These are phyloP conservation scores for Dissostichus mawsoni DNA, from an alignment of 2,113 vertebrate genomes.

Conservation along the genomic window DNA sequence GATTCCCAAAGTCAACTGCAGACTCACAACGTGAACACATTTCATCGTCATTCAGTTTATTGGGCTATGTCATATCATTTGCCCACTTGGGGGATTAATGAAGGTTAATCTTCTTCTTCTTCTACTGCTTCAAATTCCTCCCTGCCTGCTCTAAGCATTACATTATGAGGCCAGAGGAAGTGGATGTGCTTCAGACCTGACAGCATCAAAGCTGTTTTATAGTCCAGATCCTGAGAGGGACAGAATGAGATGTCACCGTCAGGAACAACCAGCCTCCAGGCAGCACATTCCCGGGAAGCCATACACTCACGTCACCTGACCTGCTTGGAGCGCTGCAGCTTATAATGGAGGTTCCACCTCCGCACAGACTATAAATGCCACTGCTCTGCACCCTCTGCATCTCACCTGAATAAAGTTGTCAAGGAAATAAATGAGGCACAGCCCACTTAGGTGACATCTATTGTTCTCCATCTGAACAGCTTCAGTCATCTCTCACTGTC, in stretches of 20 bases:
- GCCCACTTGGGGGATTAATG: too few species aligned
- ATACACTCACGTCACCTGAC: constrained; percentile 21
- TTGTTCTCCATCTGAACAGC: constrained; percentile 1
- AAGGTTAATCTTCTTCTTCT: too few species aligned
- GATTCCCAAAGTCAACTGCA: constrained; percentile 20
- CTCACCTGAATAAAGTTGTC: constrained; percentile 26
- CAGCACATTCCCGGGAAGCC: constrained; percentile 39
- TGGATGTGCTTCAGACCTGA: constrained; percentile 47
- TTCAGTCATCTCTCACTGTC: constrained; percentile 1
- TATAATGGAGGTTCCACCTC: constrained; percentile 35
- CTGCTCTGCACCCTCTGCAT: neutral
- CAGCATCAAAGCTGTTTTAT: constrained; percentile 46
- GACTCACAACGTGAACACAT: neutral
- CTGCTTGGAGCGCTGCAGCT: constrained; percentile 17
- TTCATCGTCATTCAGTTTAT: neutral
- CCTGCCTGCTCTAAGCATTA: neutral
- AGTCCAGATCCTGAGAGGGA: constrained; percentile 50
- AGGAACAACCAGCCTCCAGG: constrained; percentile 54
- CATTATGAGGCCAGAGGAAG: constrained; percentile 25
- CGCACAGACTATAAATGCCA: constrained; percentile 31
- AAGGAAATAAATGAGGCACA: constrained; percentile 24
- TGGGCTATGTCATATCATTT: neutral
- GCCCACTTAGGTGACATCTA: constrained; percentile 6
- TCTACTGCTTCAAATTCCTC: neutral
- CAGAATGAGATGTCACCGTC: constrained; percentile 61